These are phyloP conservation scores for Manis pentadactyla DNA, from an alignment of 2,797 vertebrate genomes.

Conservation along the genomic window DNA sequence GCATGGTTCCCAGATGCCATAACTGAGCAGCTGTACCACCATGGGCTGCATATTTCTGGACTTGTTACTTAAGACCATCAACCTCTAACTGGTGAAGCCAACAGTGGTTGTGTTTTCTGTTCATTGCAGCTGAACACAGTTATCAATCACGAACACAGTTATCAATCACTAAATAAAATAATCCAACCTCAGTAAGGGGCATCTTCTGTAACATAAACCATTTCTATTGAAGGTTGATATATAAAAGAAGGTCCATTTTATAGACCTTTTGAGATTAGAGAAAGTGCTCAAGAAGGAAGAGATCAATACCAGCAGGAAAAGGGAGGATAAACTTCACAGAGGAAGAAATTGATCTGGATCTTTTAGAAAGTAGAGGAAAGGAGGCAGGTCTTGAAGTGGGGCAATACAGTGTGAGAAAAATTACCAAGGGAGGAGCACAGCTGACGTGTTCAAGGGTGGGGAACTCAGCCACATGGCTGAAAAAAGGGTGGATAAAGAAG, in stretches of 20 bases:
- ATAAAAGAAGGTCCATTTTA: conserved; percentile 47
- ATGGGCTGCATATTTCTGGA: neutral
- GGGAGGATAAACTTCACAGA: conserved; percentile 31
- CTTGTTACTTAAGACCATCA: neutral
- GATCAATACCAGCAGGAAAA: conserved; percentile 18
- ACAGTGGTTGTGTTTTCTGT: neutral
- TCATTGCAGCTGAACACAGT: neutral
- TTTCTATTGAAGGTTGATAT: conserved; percentile 39
- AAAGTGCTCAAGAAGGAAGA: conserved; percentile 55
- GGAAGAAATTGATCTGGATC: conserved; percentile 17
- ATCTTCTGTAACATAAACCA: neutral
- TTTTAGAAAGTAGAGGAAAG: neutral
- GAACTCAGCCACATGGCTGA: neutral
- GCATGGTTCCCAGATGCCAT: neutral
- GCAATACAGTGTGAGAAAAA: neutral
- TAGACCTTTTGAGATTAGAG: conserved; percentile 45
- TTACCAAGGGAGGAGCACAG: neutral
- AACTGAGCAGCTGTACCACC: neutral
- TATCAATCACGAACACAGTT: neutral
- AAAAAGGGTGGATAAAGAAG: neutral
- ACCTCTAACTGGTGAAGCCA: neutral
- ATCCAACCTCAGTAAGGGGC: neutral
- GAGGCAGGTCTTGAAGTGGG: neutral
- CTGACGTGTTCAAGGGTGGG: neutral
- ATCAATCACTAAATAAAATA: neutral